Base-by-base conservation (phyloP, 2,888 invertebrate genomes). In the Scrobipalpa costella region DNA sequence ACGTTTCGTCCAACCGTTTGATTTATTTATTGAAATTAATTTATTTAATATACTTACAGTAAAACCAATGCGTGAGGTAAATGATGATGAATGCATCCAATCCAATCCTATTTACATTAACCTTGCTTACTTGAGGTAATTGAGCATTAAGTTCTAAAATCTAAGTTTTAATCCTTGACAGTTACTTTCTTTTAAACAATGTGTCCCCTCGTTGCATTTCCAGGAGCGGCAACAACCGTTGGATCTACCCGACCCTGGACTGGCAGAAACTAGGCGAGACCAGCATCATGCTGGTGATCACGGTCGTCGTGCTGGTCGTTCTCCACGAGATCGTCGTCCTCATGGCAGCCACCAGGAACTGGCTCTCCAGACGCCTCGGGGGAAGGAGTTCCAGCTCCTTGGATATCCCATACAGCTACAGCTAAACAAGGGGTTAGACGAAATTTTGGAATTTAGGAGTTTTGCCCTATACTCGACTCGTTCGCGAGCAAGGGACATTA, bases 241-340 rank as follows among this genome's bases (percentile, higher is more conserved):
- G 92, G 76, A 95, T 97, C 69, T 97, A 97, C 84, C 94, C 94
- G 52, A 93, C 95, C 74, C 83, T 97, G 71, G 94, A 97, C 85
- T 97, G 97, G 96, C 84, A 92, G 19, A 91, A 92, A 52, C 95
- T 96, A 0, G 92, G 92, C 6, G 75, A 81, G 62, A 93, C 95
- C 0, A 73, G 92, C 9, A 77, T 93, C 5, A 91, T 94, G 57
- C 93, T 94, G 57, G 76, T 93, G 0, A 92, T 93, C 7, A 94
- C 94, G 19, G 86, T 94, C 0, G 69, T 93, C 0, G 92, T 94
- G 71, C 85, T 95, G 47, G 78, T 94, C 17, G 64, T 94, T 38
- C 79, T 95, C 27, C 95, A 96, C 80, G 80, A 92, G 21, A 63
- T 94, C 8, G 85, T 93, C 19, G 94, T 93, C 68, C 79, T 88